A percentile compares a stretch with the other conserved stretches of the same genome.
These are phyloP conservation scores for Phalacrocorax carbo DNA, from an alignment of 2,113 vertebrate species.

Conservation along the genomic window DNA sequence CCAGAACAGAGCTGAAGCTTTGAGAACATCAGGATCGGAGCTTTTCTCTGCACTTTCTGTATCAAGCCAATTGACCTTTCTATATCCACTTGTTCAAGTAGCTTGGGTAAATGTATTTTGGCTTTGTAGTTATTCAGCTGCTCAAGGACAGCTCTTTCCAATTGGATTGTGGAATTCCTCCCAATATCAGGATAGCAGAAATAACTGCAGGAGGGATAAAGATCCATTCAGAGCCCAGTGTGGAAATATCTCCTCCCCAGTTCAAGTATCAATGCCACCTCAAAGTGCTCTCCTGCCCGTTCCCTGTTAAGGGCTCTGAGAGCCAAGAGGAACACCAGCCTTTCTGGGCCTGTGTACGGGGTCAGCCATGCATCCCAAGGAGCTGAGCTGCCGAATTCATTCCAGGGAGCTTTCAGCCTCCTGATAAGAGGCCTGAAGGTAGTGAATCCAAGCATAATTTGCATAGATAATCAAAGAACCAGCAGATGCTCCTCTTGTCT, in stretches of 20 bases:
- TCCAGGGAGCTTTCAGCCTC: not conserved
- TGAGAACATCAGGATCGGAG: not conserved
- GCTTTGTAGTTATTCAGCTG: not conserved
- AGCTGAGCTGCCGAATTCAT: not conserved
- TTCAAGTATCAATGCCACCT: not conserved
- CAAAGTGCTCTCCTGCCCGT: not conserved
- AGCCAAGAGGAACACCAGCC: not conserved
- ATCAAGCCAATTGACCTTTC: not conserved
- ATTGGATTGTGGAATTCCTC: not conserved
- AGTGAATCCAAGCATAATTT: not conserved
- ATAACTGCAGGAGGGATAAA: not conserved
- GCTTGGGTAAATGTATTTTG: not conserved
- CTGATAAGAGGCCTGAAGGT: not conserved
- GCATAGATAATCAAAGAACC: not conserved
- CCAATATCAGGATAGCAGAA: not conserved
- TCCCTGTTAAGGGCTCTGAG: rapidly evolving
- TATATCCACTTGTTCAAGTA: rapidly evolving
- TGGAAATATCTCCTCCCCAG: not conserved
- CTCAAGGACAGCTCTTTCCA: not conserved
- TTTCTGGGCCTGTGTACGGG: not conserved
- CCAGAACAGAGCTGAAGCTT: not conserved
- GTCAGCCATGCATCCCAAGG: rapidly evolving
- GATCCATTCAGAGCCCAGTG: not conserved
- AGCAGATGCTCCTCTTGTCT: rapidly evolving
- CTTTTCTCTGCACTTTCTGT: not conserved